Base-by-base conservation (phyloP, 2,888 invertebrate species). In the Mylabris sibirica region DNA sequence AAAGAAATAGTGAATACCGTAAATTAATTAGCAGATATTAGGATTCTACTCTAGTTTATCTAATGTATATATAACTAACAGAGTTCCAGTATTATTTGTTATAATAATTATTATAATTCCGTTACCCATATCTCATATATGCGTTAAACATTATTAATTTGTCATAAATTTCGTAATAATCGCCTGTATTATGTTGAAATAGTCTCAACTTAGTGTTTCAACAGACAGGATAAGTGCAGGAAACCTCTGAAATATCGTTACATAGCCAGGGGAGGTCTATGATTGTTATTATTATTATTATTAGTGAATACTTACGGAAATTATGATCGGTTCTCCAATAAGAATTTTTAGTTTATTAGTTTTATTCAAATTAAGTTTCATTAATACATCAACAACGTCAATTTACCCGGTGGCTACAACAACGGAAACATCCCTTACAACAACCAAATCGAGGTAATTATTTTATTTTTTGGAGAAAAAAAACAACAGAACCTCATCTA, bases 101-200 rank as follows among this genome's bases (percentile, higher is more conserved):
- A 73, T 76, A 76, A 71, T 73, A 78, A 82, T 83, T 82, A 82
- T 79, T 72, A 77, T 74, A 75, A 76, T 74, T 78, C 83, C 83
- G 83, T 83, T 83, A 83, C 74, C 73, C 69, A 69, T 77, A 77
- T 71, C 74, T 73, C 70, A 69, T 78, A 78, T 77, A 77, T 69
- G 79, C 80, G 79, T 80, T 80, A 82, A 82, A 78, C 77, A 74
- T 30, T 44, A 77, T 78, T 72, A 76, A 77, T 77, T 79, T 79
- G 78, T 74, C 74, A 77, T 75, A 44, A 44, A 71, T 69, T 68
- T 61, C 70, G 64, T 65, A 69, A 67, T 69, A 63, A 67, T 63
- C 20, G 5, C 49, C 20, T 20, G 60, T 57, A 66, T 63, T 64
- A 65, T 64, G 49, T 59, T 60, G 49, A 64, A 62, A 71, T 75